Conservation (phyloP, 2,113 vertebrate species). For the Oryctolagus cuniculus region DNA sequence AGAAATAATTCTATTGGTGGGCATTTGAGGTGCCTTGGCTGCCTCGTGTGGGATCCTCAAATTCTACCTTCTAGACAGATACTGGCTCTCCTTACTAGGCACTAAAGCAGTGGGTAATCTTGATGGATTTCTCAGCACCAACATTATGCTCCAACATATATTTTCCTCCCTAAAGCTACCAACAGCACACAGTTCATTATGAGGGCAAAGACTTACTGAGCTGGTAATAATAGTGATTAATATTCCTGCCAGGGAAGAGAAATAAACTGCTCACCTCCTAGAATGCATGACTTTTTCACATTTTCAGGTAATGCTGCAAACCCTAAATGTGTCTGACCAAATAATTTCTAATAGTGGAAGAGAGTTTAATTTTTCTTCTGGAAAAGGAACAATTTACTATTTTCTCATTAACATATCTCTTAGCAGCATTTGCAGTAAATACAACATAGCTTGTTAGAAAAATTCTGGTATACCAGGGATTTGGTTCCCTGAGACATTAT, state of each 20-base stretch:
- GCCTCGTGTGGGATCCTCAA: slow-evolving; percentile 12
- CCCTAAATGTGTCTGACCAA: slow-evolving; percentile 49
- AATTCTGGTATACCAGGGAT: slow-evolving; percentile 22
- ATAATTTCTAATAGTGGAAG: slow-evolving; percentile 14
- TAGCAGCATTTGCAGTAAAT: slow-evolving; percentile 38
- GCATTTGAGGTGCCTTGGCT: background rate
- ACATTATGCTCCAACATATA: background rate
- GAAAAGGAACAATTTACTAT: slow-evolving; percentile 44
- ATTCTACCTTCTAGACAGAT: background rate
- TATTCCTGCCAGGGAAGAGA: slow-evolving; percentile 58
- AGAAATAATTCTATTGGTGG: slow-evolving; percentile 42
- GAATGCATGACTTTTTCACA: slow-evolving; percentile 1
- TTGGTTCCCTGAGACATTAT: slow-evolving; percentile 54
- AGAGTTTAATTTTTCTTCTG: slow-evolving; percentile 59
- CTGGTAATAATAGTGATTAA: slow-evolving; percentile 64
- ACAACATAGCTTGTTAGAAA: slow-evolving; percentile 24
- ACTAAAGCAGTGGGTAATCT: background rate
- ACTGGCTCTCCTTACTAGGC: slow-evolving; percentile 27
- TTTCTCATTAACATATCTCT: slow-evolving; percentile 54
- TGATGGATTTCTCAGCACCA: slow-evolving; percentile 42
- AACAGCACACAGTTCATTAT: slow-evolving; percentile 39
- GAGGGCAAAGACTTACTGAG: slow-evolving; percentile 55
- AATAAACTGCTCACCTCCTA: slow-evolving; percentile 60
- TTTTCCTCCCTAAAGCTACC: background rate
- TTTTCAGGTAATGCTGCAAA: slow-evolving; percentile 48